These are phyloP conservation scores for Drosophila hydei DNA, from an alignment of 1,140 invertebrate genomes.

Conservation along the genomic window DNA sequence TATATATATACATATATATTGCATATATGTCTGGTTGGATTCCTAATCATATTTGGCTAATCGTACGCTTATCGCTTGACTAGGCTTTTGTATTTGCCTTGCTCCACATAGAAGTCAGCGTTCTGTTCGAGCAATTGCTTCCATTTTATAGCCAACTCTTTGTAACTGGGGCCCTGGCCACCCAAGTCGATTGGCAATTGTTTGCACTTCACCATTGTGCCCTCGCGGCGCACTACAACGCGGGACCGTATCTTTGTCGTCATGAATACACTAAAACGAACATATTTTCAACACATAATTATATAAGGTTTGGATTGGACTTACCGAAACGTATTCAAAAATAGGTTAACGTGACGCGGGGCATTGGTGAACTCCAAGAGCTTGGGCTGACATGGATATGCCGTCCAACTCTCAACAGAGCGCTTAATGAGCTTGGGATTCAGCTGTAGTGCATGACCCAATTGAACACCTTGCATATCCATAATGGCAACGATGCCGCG, in stretches of 20 bases:
- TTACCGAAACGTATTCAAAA: slow-evolving; percentile 88
- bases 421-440: slow-evolving; percentile 85
- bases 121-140: slow-evolving; percentile 84
- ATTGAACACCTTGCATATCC: slow-evolving; percentile 86
- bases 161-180: slow-evolving; percentile 85
- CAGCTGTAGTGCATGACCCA: slow-evolving; percentile 87
- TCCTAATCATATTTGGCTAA: slow-evolving; percentile 63
- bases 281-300: background rate
- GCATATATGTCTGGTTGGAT: background rate
- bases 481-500: slow-evolving; percentile 86
- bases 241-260: slow-evolving; percentile 87
- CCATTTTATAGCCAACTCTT: slow-evolving; percentile 86
- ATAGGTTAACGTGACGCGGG: slow-evolving; percentile 87
- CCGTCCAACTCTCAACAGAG: slow-evolving; percentile 88
- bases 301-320: background rate
- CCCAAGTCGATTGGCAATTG: slow-evolving; percentile 87
- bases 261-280: slow-evolving; percentile 86
- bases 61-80: slow-evolving; percentile 66
- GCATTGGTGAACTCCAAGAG: slow-evolving; percentile 89
- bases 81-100: slow-evolving; percentile 86
- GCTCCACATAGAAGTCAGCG: slow-evolving; percentile 85
- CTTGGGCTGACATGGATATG: slow-evolving; percentile 89
- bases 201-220: slow-evolving; percentile 83
- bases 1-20: background rate
- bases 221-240: slow-evolving; percentile 84